Conservation (phyloP, 1,140 invertebrate genomes). For the Musca domestica region DNA sequence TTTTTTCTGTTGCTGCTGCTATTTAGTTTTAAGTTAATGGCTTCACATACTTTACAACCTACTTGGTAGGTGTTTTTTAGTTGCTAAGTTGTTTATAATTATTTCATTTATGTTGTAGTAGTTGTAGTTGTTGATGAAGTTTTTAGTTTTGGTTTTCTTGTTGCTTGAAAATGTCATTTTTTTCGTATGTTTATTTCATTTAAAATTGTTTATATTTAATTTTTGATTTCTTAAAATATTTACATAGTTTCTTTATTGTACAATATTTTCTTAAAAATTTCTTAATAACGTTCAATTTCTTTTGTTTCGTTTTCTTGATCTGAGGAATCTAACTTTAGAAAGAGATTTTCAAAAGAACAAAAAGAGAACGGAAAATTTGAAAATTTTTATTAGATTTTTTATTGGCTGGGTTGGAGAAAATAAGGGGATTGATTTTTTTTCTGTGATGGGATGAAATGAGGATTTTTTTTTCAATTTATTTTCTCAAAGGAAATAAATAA, state of each 20-base stretch:
- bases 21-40: neutral
- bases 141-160: no score
- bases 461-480: neutral
- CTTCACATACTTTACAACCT: neutral
- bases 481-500: conserved; percentile 17
- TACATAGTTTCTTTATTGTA: conserved; percentile 5
- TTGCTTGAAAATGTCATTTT: no score
- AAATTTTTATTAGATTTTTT: no score
- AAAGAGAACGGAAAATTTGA: no score
- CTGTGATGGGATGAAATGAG: conserved; percentile 6
- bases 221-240: conserved; percentile 14
- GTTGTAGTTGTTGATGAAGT: no score
- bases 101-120: no score
- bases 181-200: neutral
- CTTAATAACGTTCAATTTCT: conserved; percentile 15
- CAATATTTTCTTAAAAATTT: conserved; percentile 14
- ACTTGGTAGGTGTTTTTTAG: conserved; percentile 9
- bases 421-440: neutral
- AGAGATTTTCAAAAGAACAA: neutral
- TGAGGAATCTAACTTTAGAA: conserved; percentile 15
- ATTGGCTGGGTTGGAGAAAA: no score
- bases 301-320: conserved; percentile 4
- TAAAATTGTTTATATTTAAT: conserved; percentile 13
- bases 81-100: neutral
- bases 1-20: no score